Conservation (phyloP, 2,888 invertebrate species). For the Acleris sparsana region DNA sequence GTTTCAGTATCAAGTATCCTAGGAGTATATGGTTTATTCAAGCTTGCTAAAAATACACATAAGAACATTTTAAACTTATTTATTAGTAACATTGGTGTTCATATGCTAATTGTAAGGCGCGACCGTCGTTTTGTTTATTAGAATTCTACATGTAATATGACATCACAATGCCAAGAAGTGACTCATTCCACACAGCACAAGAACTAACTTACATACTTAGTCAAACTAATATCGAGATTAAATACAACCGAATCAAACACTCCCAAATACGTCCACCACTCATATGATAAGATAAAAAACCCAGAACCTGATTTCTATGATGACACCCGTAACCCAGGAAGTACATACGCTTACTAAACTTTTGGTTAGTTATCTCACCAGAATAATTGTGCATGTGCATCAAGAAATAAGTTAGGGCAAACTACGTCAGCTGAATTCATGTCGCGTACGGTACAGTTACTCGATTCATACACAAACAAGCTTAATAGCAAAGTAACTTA, state of each 20-base stretch:
- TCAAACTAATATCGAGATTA: conserved; percentile 28
- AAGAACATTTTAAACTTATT: too few species aligned
- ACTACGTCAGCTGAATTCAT: conserved; percentile 63
- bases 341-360: background rate
- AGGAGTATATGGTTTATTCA: too few species aligned
- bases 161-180: conserved; percentile 72
- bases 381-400: conserved; percentile 36
- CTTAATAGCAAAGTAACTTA: conserved; percentile 59
- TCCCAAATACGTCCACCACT: conserved; percentile 21
- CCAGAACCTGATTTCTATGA: conserved; percentile 24
- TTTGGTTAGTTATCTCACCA: conserved; percentile 4
- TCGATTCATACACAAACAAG: conserved; percentile 75
- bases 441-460: conserved; percentile 70
- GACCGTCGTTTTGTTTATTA: conserved; percentile 60
- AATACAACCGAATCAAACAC: conserved; percentile 22
- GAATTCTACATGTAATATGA: conserved; percentile 67
- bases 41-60: too few species aligned
- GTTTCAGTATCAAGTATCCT: too few species aligned
- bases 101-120: conserved; percentile 36
- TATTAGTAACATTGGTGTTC: too few species aligned
- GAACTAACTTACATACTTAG: conserved; percentile 43
- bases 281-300: conserved; percentile 30
- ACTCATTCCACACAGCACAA: conserved; percentile 56
- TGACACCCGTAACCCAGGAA: conserved; percentile 11
- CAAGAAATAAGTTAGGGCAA: conserved; percentile 44